Evolutionary conservation across 2,888 invertebrate genomes (phyloP).

Genomic region (Gari tellinella): DNA sequence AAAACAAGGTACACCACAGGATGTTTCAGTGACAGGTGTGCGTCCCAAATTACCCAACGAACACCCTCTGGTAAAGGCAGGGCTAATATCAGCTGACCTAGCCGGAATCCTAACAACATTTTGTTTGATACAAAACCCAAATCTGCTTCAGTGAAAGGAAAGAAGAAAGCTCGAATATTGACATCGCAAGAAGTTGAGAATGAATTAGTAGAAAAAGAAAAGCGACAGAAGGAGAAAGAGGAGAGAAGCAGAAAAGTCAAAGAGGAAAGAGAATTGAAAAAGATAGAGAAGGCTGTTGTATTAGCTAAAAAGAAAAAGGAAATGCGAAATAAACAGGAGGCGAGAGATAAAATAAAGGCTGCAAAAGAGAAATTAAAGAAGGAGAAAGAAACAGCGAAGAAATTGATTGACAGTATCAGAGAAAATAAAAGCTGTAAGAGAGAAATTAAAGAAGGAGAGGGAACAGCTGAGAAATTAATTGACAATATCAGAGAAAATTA

Average conservation of each 20-base stretch:
- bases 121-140: neutral
- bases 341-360: neutral
- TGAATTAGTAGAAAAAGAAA: neutral
- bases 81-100: conserved; percentile 1
- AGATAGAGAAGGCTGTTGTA: conserved; percentile 3
- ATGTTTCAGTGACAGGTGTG: too few relatives aligned
- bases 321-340: neutral
- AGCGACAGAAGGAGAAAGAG: neutral
- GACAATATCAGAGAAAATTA: neutral
- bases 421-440: neutral
- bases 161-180: too few relatives aligned
- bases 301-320: neutral
- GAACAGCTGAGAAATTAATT: too few relatives aligned
- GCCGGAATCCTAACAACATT: neutral
- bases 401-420: too few relatives aligned
- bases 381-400: neutral
- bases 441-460: neutral
- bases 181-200: neutral
- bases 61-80: neutral
- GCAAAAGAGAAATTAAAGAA: neutral
- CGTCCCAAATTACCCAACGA: too few relatives aligned
- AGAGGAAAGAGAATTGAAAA: neutral
- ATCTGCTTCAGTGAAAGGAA: neutral
- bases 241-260: neutral
- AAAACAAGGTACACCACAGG: neutral